Percentiles rank a stretch among this genome's conserved stretches.
phyloP scores from a whole-genome alignment of 1,140 invertebrate genomes.

The Megalonaias nervosa region DNA sequence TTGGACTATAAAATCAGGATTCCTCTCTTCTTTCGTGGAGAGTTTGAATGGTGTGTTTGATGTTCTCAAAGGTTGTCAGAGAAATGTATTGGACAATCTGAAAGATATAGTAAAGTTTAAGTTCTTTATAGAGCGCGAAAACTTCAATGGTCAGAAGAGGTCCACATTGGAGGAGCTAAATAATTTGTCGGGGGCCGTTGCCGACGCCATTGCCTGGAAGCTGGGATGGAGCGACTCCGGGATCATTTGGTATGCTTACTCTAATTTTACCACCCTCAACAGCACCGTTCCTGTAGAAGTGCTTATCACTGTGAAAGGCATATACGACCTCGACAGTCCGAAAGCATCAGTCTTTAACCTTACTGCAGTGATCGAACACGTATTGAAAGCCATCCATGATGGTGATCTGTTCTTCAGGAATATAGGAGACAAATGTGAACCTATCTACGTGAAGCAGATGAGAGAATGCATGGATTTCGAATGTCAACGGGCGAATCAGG shows the following conservation, averaged over 20 bases:
- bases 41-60: neutral
- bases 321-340: constrained; percentile 2
- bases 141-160: neutral
- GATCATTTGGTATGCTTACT: neutral
- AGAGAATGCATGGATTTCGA: too few species aligned
- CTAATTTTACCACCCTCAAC: neutral
- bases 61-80: neutral
- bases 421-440: too few species aligned
- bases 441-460: too few species aligned
- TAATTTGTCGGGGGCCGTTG: neutral
- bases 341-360: neutral
- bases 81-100: neutral
- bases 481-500: too few species aligned
- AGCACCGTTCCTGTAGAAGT: neutral
- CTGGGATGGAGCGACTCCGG: neutral
- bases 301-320: neutral
- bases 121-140: neutral
- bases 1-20: constrained; percentile 7
- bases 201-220: neutral
- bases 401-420: neutral
- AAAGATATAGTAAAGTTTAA: neutral
- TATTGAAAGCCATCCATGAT: neutral
- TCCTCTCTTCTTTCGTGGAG: neutral
- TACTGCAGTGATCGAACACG: neutral
- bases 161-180: too few species aligned